Evolutionary conservation across 2,888 invertebrate species (phyloP).

Genomic region (Orthosia gothica): DNA sequence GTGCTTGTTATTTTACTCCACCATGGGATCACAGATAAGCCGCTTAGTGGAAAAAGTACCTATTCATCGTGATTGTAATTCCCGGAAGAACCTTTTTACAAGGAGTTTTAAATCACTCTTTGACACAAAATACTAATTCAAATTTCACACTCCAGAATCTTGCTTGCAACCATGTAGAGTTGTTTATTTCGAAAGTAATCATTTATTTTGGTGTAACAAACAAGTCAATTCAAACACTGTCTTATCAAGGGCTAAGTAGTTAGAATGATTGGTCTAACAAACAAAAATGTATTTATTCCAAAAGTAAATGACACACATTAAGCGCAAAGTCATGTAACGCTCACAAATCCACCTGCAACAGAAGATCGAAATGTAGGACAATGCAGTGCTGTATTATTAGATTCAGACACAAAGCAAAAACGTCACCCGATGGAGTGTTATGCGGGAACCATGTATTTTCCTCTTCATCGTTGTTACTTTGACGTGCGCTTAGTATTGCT

Average conservation of each 20-base stretch:
- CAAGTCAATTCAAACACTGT: too few species aligned
- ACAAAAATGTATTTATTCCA: too few species aligned
- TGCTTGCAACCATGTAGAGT: background rate
- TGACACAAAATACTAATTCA: background rate
- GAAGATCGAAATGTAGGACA: too few species aligned
- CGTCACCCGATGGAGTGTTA: constrained; percentile 25
- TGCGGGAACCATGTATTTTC: constrained; percentile 27
- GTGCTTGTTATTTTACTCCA: background rate
- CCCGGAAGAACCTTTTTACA: background rate
- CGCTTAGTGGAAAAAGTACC: background rate
- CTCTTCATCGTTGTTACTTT: constrained; percentile 8
- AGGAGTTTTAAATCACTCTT: background rate
- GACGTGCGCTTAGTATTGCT: too few species aligned
- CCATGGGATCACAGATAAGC: background rate
- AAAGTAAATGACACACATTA: background rate
- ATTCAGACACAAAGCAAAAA: constrained; percentile 48
- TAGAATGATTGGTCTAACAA: too few species aligned
- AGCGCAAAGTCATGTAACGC: background rate
- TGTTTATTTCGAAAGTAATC: background rate
- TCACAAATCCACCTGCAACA: constrained; percentile 9
- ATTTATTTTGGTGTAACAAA: too few species aligned
- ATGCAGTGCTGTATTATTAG: constrained; percentile 62
- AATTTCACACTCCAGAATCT: background rate
- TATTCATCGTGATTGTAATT: background rate
- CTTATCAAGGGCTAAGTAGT: too few species aligned